A percentile compares a stretch with the other conserved stretches of the same genome.
These are phyloP conservation scores for Euglossa dilemma DNA, from an alignment of 1,140 invertebrate species.

Conservation along the genomic window DNA sequence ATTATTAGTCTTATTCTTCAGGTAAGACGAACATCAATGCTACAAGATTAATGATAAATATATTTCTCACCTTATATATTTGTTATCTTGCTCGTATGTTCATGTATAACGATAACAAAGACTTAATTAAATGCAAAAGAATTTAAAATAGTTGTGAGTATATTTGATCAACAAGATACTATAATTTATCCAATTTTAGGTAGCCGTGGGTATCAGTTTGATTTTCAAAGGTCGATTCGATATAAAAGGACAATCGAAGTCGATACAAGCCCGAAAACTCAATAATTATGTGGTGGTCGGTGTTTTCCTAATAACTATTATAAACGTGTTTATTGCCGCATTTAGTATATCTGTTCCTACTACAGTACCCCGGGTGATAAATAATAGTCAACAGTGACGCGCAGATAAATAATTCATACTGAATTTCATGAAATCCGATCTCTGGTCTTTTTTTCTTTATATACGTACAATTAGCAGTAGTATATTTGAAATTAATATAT, in stretches of 20 bases:
- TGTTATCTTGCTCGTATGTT: not conserved
- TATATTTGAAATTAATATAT: not conserved
- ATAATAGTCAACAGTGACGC: not conserved
- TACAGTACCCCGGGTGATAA: not conserved
- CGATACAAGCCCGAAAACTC: slow-evolving; percentile 79
- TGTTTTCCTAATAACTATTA: slow-evolving; percentile 86
- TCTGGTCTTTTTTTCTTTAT: not conserved
- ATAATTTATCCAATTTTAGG: slow-evolving; percentile 65
- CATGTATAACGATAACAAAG: not conserved
- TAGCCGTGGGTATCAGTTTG: slow-evolving; percentile 85
- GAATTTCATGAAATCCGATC: not conserved
- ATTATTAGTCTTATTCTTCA: slow-evolving; percentile 84
- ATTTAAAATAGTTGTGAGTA: not conserved
- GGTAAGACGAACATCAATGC: slow-evolving; percentile 59
- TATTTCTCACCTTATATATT: not conserved
- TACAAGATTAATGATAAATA: not conserved
- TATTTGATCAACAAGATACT: not conserved
- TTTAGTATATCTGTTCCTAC: slow-evolving; percentile 83
- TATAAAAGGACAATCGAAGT: slow-evolving; percentile 82
- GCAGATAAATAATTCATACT: not conserved
- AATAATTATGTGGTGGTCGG: slow-evolving; percentile 86
- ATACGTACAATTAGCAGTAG: not conserved
- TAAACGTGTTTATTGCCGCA: slow-evolving; percentile 87
- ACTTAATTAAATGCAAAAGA: not conserved
- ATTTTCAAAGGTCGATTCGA: slow-evolving; percentile 86